Percentiles rank a stretch among this genome's conserved stretches.
phyloP scores from a whole-genome alignment of 2,888 invertebrate species.

The Plagodis pulveraria region DNA sequence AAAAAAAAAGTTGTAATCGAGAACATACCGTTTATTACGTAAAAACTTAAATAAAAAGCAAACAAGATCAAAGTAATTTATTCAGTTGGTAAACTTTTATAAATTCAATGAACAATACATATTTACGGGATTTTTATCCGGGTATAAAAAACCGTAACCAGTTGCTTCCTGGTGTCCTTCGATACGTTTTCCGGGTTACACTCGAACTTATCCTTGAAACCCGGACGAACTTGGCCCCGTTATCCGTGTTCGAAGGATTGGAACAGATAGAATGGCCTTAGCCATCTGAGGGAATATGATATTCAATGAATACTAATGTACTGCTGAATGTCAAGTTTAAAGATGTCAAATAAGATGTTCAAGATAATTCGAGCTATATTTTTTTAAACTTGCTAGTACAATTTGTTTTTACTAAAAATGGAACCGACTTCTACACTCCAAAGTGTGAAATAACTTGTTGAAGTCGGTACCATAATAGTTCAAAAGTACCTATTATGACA shows the following conservation, averaged over 20 bases:
- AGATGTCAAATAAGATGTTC: not conserved
- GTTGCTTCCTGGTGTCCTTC: constrained; percentile 29
- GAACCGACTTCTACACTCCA: no score
- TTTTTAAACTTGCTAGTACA: no score
- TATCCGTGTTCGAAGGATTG: constrained; percentile 33
- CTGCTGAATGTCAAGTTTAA: not conserved
- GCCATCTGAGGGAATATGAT: not conserved
- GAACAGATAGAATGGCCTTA: constrained; percentile 9
- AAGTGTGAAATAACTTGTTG: no score
- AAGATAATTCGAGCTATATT: no score
- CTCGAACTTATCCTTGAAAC: constrained; percentile 37
- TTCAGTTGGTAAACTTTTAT: no score
- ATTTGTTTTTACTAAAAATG: no score
- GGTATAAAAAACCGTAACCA: constrained; percentile 11
- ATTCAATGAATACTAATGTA: constrained; percentile 1
- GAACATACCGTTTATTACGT: no score
- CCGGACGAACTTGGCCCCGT: constrained; percentile 42
- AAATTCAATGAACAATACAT: not conserved
- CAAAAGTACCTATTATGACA: no score
- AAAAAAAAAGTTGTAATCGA: no score
- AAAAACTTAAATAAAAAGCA: no score
- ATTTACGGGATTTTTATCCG: not conserved
- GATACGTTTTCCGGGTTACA: constrained; percentile 31
- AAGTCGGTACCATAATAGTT: no score
- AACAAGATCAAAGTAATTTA: no score